Evolutionary conservation across 2,888 invertebrate genomes (phyloP), one percentile per base, ranked within the genome.

Genomic region (Cheiracanthium punctorium): DNA sequence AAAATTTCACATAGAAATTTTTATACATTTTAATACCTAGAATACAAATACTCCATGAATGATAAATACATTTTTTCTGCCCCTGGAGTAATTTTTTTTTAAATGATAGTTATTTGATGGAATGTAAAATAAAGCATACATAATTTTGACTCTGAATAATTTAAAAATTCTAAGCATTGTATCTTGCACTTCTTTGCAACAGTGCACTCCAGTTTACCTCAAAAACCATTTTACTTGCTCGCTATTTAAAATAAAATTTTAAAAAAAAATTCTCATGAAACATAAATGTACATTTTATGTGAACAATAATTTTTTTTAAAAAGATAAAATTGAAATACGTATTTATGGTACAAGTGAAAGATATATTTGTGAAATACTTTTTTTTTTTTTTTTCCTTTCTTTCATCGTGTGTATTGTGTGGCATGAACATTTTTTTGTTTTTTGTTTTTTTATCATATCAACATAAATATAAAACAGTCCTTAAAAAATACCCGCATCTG

Each of bases 401-500:
- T n/a, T n/a, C n/a, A n/a, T n/a, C n/a, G 43, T 58, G 58, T 58
- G 58, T 58, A 24, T n/a, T 58, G 24, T 58, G 77, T 79, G 70
- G 73, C 73, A 82, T 79, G 74, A 87, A 82, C 82, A 80, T 87
- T 82, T 82, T 77, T 82, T 37, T 37, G 10, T 10, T 37, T 37
- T 37, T 37, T 37, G 37, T n/a, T n/a, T n/a, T n/a, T n/a, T n/a
- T n/a, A n/a, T n/a, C n/a, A n/a, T n/a, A 48, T 58, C 58, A 87
- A 87, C 87, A 87, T 87, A 87, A 87, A 82, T 87, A 87, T 82
- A 87, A 87, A 87, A 87, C 82, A 82, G 87, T 82, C 75, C 80
- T 77, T 87, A 87, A 87, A 87, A 87, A 87, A 87, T 87, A 87
- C 87, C 87, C 87, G 87, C 82, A 75, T 87, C 87, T 87, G 81